These are phyloP conservation scores for Falco concolor DNA, from an alignment of 2,797 vertebrate genomes.

Conservation along the genomic window DNA sequence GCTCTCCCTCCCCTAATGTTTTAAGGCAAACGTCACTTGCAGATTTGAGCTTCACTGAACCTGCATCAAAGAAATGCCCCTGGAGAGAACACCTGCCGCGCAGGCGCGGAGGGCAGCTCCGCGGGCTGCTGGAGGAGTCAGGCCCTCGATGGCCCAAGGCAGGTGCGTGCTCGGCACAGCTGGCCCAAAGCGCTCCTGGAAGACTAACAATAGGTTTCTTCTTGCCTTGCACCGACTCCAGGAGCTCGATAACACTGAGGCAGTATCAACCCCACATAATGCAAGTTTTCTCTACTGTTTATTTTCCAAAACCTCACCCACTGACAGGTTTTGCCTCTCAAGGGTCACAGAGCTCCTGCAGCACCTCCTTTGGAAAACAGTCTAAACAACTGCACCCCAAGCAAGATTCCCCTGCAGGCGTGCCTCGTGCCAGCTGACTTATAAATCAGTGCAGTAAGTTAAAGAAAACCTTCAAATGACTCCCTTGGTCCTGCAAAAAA, in stretches of 20 bases:
- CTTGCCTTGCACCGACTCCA: accelerated
- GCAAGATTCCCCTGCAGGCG: not conserved
- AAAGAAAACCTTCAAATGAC: not conserved
- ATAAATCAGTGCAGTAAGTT: not conserved
- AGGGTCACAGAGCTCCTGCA: not conserved
- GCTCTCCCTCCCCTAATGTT: not conserved
- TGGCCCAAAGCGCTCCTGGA: not conserved
- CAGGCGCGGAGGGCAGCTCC: not conserved
- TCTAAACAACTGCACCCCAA: not conserved
- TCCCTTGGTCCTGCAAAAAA: not conserved
- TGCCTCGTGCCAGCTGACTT: not conserved
- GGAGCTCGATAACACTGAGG: not conserved
- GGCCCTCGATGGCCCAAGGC: not conserved
- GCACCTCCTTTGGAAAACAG: not conserved
- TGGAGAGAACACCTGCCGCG: not conserved
- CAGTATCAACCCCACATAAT: not conserved
- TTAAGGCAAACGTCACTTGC: not conserved
- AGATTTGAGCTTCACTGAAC: not conserved
- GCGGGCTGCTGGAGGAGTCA: not conserved
- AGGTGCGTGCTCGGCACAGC: not conserved
- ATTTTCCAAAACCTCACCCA: not conserved
- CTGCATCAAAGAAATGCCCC: not conserved
- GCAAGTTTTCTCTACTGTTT: not conserved
- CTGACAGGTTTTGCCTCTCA: not conserved
- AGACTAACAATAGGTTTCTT: not conserved